Percentiles rank a stretch among this genome's conserved stretches.
Evolutionary conservation across 2,113 vertebrate genomes (phyloP).

Genomic region (Phylloscopus trochilus): DNA sequence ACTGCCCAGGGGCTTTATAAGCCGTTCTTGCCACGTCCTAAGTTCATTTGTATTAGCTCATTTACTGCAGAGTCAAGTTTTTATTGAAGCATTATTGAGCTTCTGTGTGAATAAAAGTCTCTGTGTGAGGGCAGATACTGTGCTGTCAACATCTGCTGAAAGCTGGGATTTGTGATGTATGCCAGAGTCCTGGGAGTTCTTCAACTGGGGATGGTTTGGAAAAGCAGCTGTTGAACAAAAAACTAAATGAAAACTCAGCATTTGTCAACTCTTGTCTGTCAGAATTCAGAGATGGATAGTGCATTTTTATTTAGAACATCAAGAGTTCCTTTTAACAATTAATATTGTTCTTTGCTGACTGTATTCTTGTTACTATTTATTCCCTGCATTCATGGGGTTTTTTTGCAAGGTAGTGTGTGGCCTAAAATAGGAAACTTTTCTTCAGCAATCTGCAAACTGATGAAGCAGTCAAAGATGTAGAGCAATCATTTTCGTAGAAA

Average conservation of each 20-base stretch:
- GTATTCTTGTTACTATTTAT: background rate
- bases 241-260: background rate
- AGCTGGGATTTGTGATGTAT: background rate
- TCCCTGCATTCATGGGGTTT: background rate
- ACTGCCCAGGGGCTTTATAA: rapidly evolving
- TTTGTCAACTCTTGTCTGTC: background rate
- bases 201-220: background rate
- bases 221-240: background rate
- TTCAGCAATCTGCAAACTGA: background rate
- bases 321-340: background rate
- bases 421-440: background rate
- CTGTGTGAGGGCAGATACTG: background rate
- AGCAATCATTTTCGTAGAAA: background rate
- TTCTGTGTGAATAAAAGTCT: background rate
- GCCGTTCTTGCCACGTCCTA: background rate
- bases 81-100: background rate
- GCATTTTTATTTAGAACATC: background rate
- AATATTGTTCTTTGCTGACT: background rate
- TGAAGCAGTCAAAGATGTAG: background rate
- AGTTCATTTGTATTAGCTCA: background rate
- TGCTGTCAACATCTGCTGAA: background rate
- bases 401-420: background rate
- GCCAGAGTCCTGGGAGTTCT: background rate
- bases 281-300: background rate
- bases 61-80: background rate